Percentiles rank a stretch among this genome's conserved stretches.
Evolutionary conservation across 2,797 vertebrate genomes (phyloP).

Genomic region (Onychomys torridus): DNA sequence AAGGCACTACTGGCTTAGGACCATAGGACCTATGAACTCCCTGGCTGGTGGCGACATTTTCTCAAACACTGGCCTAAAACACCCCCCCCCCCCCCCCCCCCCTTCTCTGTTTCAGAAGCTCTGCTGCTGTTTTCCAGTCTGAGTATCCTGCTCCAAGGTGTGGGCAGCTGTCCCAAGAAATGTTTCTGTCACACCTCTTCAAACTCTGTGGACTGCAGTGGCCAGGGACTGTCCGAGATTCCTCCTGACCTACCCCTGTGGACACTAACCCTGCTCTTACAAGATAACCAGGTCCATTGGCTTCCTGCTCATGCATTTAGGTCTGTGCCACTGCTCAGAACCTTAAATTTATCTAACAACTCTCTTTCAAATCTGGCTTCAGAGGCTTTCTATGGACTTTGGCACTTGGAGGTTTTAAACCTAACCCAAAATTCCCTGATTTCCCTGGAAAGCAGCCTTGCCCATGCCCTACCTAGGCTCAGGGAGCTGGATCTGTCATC

Average conservation of each 20-base stretch:
- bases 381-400: constrained; percentile 92
- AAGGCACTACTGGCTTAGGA: neutral
- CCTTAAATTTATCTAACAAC: constrained; percentile 96
- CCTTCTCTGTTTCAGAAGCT: constrained; percentile 85
- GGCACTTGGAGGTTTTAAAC: constrained; percentile 92
- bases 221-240: constrained; percentile 92
- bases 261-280: constrained; percentile 93
- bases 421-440: constrained; percentile 94
- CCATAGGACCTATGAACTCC: neutral
- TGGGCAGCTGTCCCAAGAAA: constrained; percentile 91
- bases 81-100: too few relatives aligned
- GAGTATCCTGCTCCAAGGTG: constrained; percentile 83
- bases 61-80: neutral
- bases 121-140: constrained; percentile 86
- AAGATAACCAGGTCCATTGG: constrained; percentile 94
- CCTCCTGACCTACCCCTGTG: constrained; percentile 91
- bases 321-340: constrained; percentile 90
- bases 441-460: constrained; percentile 93
- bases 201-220: constrained; percentile 94
- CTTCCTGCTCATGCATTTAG: constrained; percentile 92
- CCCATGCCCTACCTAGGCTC: constrained; percentile 91
- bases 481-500: constrained; percentile 95
- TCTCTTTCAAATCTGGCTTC: constrained; percentile 92
- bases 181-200: constrained; percentile 92
- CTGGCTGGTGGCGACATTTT: neutral